Conservation (phyloP, 2,113 vertebrate genomes). For the Falco punctatus region DNA sequence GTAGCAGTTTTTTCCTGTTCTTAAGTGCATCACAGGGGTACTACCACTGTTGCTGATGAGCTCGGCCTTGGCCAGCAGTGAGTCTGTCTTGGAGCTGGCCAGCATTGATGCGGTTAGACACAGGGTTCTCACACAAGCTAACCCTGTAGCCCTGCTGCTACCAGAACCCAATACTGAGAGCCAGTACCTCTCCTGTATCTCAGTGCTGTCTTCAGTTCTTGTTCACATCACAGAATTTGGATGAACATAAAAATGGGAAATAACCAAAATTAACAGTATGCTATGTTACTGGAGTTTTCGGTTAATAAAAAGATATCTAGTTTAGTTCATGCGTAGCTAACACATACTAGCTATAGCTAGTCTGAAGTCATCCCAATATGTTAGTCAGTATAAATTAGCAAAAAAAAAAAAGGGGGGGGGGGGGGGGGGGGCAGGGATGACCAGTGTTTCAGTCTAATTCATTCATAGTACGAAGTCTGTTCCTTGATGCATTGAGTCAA, state of each 20-base stretch:
- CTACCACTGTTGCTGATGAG: too few species aligned
- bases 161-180: background rate
- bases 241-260: background rate
- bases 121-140: background rate
- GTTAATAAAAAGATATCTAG: background rate
- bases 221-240: background rate
- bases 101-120: too few species aligned
- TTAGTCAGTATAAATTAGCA: background rate
- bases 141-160: accelerated
- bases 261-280: background rate
- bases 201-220: background rate
- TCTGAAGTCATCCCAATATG: background rate
- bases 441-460: background rate
- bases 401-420: background rate
- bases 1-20: too few species aligned
- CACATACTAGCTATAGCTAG: background rate
- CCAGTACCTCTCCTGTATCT: background rate
- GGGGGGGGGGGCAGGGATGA: background rate
- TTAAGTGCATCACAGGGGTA: too few species aligned
- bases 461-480: background rate
- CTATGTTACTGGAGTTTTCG: background rate
- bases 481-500: background rate
- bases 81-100: accelerated
- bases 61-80: accelerated
- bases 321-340: background rate